Percentiles rank a stretch among this genome's conserved stretches.
Conservation (phyloP, 1,140 invertebrate genomes). For the Temnothorax longispinosus region DNA sequence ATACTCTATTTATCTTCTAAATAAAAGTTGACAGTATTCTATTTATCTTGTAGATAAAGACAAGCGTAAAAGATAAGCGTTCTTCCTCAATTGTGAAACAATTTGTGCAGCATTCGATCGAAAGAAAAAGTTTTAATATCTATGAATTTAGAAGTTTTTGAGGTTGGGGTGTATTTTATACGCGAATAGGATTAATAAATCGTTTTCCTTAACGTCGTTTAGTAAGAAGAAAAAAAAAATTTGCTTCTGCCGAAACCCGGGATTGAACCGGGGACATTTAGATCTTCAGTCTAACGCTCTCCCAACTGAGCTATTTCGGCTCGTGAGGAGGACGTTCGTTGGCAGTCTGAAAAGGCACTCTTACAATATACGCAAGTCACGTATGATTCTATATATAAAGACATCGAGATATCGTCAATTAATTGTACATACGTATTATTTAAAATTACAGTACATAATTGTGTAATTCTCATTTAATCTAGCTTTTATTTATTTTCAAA, state of each 20-base stretch:
- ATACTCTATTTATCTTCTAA: too few relatives aligned
- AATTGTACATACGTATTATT: neutral
- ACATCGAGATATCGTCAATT: neutral
- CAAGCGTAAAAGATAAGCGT: too few relatives aligned
- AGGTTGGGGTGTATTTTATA: neutral
- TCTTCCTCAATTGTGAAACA: too few relatives aligned
- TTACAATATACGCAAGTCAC: neutral
- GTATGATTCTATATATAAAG: neutral
- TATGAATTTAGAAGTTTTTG: too few relatives aligned
- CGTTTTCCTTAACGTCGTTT: neutral
- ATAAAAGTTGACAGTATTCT: too few relatives aligned
- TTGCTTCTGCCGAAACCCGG: conserved; percentile 53
- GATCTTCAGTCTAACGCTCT: conserved; percentile 75
- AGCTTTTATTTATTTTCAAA: neutral
- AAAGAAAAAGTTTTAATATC: too few relatives aligned
- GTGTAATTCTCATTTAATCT: neutral
- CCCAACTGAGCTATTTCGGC: conserved; percentile 70
- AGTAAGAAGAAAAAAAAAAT: conserved; percentile 29
- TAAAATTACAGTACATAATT: neutral
- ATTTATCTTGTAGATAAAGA: too few relatives aligned
- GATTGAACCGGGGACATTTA: conserved; percentile 71
- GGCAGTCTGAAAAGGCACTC: neutral
- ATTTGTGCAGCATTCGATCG: too few relatives aligned
- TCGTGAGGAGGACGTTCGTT: neutral
- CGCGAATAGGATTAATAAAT: neutral